phyloP scores from a whole-genome alignment of 30 jellyfish, hydroid and myxozoan species.

The Aurelia sp. region DNA sequence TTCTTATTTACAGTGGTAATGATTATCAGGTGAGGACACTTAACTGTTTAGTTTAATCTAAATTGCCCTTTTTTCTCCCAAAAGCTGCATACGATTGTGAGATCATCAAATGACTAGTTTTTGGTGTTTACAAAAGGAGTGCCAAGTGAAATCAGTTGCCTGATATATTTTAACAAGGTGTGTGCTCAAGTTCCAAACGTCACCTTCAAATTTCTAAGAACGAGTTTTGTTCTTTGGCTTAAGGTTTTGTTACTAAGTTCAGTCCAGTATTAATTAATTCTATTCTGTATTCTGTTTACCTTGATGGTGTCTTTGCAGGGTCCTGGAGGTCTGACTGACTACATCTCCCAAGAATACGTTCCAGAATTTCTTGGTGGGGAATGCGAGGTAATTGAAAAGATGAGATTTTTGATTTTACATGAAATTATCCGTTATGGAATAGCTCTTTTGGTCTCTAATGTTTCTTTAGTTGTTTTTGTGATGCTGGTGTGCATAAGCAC shows the following conservation, averaged over 20 bases:
- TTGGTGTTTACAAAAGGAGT: too few relatives aligned
- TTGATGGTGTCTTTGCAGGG: conserved; percentile 69
- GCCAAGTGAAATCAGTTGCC: too few relatives aligned
- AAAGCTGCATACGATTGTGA: too few relatives aligned
- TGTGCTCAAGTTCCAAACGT: too few relatives aligned
- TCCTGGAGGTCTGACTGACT: conserved; percentile 91
- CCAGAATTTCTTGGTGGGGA: conserved; percentile 96
- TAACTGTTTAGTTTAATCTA: neutral
- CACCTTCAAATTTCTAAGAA: too few relatives aligned
- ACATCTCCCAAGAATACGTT: conserved; percentile 82
- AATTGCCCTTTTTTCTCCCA: neutral
- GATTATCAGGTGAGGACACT: conserved; percentile 87
- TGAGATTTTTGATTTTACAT: neutral
- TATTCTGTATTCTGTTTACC: too few relatives aligned
- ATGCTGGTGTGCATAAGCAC: too few relatives aligned
- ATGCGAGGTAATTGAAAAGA: conserved; percentile 76
- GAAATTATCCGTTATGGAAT: neutral
- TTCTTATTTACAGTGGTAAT: conserved; percentile 96
- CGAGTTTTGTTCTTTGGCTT: too few relatives aligned
- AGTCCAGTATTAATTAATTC: too few relatives aligned
- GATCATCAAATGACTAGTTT: too few relatives aligned
- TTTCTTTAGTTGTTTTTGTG: neutral
- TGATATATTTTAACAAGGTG: too few relatives aligned
- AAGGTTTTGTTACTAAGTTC: too few relatives aligned
- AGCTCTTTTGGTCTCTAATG: neutral